These are phyloP conservation scores for Hipparchia sbordonii DNA, from an alignment of 2,888 invertebrate genomes.

Conservation along the genomic window DNA sequence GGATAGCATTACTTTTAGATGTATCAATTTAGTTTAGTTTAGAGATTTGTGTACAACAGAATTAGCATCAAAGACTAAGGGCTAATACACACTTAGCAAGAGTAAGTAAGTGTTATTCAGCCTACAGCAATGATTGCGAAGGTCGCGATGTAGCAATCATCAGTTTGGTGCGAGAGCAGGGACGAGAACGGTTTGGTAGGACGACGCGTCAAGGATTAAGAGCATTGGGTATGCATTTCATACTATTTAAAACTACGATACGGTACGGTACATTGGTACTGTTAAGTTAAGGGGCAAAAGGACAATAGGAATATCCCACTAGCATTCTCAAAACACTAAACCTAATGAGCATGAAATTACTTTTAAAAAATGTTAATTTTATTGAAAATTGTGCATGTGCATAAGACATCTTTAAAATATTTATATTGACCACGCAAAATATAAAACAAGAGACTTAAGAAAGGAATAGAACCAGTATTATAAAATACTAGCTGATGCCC, in stretches of 20 bases:
- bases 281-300: slow-evolving; percentile 41
- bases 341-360: slow-evolving; percentile 80
- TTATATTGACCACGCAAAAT: no score
- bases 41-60: neutral
- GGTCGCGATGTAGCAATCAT: neutral
- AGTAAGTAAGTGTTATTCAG: neutral
- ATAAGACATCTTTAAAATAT: neutral
- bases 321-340: slow-evolving; percentile 81
- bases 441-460: neutral
- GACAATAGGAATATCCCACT: slow-evolving; percentile 63
- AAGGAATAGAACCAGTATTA: neutral
- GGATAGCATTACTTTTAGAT: neutral
- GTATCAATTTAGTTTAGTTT: neutral
- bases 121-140: neutral
- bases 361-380: slow-evolving; percentile 41
- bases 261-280: slow-evolving; percentile 41
- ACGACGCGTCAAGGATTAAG: slow-evolving; percentile 51
- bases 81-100: neutral
- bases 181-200: slow-evolving; percentile 70
- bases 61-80: neutral
- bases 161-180: neutral
- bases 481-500: no score
- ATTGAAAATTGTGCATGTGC: slow-evolving; percentile 41
- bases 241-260: slow-evolving; percentile 31
- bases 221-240: slow-evolving; percentile 30